Base-by-base conservation (phyloP, 2,113 vertebrate species). In the Cochlearius cochlearius region DNA sequence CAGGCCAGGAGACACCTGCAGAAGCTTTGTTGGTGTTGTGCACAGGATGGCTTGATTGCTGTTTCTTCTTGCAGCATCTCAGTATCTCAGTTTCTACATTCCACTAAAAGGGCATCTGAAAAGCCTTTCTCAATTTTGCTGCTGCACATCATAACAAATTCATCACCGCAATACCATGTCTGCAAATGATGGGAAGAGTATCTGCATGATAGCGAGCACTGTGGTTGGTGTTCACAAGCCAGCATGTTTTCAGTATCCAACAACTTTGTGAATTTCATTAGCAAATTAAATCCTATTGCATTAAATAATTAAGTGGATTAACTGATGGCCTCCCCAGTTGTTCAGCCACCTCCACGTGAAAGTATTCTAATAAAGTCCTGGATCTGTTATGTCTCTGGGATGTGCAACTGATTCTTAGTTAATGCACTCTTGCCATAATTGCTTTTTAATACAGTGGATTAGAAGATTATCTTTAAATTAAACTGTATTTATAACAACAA, bases 381-480 rank as follows among this genome's bases (percentile, higher is more conserved):
- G 32, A 80, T 68, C 43, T 86, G 43, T 56, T 81, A 11, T 32
- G 47, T 93, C 68, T 92, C 83, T 64, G 53, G 27, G 30, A 74
- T 45, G 45, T 39, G 27, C 86, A 74, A 15, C 60, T 59, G 64
- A 76, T 81, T 92, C 83, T 59, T 89, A 72, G 60, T 91, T 94
- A 97, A 92, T 82, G 68, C n/a, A 14, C 43, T 95, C 62, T 60
- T 82, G 49, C 49, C 32, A 53, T 94, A 78, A 92, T 91, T 94
- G 79, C 64, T 85, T 94, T 94, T 92, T 84, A 96, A 95, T 92
- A 60, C 34, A 75, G 39, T 12, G 27, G 83, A 94, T 96, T 86
- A 89, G 68, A 81, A 89, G 60, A 94, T 96, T 84, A 88, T 83
- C 77, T 90, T 90, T 80, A 94, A 90, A 92, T 92, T 72, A 87